A percentile compares a stretch with the other conserved stretches of the same genome.
phyloP scores from a whole-genome alignment of 2,888 invertebrate species.

The Folsomia candida region DNA sequence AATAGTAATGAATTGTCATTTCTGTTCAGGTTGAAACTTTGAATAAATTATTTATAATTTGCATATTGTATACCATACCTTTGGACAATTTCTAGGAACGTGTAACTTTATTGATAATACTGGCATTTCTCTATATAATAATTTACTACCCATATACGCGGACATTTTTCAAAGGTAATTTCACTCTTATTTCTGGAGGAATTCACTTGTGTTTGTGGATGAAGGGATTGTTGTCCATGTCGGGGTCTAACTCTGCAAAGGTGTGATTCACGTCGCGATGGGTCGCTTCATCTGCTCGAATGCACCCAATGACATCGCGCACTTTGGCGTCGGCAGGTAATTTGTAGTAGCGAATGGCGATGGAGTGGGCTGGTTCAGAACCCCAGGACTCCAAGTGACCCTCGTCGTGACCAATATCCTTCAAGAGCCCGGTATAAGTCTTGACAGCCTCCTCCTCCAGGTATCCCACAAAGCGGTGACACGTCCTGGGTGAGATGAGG shows the following conservation, averaged over 20 bases:
- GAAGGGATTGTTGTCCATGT: constrained; percentile 37
- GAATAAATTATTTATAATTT: no score
- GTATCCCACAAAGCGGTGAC: constrained; percentile 55
- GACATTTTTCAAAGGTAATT: no score
- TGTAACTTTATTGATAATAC: no score
- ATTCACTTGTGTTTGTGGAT: constrained; percentile 15
- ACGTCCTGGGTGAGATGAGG: constrained; percentile 52
- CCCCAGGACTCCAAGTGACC: constrained; percentile 52
- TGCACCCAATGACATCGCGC: constrained; percentile 53
- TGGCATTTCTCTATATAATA: no score
- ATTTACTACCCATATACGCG: no score
- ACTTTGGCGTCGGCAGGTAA: constrained; percentile 53
- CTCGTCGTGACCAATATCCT: constrained; percentile 52
- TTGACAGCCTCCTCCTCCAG: constrained; percentile 55
- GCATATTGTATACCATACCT: no score
- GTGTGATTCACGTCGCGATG: constrained; percentile 55
- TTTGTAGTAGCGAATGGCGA: constrained; percentile 54
- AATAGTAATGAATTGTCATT: no score
- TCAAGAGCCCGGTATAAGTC: constrained; percentile 52
- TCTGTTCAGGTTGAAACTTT: no score
- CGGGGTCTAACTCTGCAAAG: constrained; percentile 52
- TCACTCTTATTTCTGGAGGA: no score
- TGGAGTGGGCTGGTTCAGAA: constrained; percentile 51
- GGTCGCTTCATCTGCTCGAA: constrained; percentile 54
- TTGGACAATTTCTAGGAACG: no score